These are phyloP conservation scores for Erpobdella octoculata DNA, from an alignment of 2,888 invertebrate genomes.

Conservation along the genomic window DNA sequence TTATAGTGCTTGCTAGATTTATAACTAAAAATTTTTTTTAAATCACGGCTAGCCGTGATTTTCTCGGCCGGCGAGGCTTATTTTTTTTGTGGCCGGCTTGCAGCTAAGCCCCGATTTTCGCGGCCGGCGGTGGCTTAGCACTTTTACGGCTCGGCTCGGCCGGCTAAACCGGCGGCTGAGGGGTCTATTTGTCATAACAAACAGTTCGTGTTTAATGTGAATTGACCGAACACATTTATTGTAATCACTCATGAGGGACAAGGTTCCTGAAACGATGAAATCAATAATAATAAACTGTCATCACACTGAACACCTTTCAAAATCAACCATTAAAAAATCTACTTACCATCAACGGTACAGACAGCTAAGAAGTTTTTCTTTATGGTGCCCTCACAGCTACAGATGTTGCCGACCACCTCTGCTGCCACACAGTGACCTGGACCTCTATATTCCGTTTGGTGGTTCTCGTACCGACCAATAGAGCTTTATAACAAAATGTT, in stretches of 20 bases:
- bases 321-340: background rate
- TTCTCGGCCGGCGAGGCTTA: too few relatives aligned
- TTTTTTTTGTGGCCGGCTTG: too few relatives aligned
- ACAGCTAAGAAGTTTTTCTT: slow-evolving; percentile 59
- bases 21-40: too few relatives aligned
- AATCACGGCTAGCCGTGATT: too few relatives aligned
- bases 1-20: too few relatives aligned
- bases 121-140: too few relatives aligned
- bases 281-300: background rate
- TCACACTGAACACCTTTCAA: background rate
- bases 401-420: slow-evolving; percentile 63
- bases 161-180: too few relatives aligned
- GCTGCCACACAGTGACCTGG: slow-evolving; percentile 64
- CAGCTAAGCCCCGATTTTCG: too few relatives aligned
- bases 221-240: slow-evolving; percentile 65
- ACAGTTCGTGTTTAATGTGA: slow-evolving; percentile 66
- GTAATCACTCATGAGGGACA: slow-evolving; percentile 64
- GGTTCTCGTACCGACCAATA: slow-evolving; percentile 16
- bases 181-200: too few relatives aligned
- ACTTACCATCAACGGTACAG: slow-evolving; percentile 61
- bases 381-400: background rate
- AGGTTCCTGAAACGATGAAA: slow-evolving; percentile 55
- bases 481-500: background rate
- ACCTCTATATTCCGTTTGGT: too few relatives aligned
- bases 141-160: too few relatives aligned